Base-by-base conservation (phyloP, 2,888 invertebrate genomes). In the Isoperla grammatica region DNA sequence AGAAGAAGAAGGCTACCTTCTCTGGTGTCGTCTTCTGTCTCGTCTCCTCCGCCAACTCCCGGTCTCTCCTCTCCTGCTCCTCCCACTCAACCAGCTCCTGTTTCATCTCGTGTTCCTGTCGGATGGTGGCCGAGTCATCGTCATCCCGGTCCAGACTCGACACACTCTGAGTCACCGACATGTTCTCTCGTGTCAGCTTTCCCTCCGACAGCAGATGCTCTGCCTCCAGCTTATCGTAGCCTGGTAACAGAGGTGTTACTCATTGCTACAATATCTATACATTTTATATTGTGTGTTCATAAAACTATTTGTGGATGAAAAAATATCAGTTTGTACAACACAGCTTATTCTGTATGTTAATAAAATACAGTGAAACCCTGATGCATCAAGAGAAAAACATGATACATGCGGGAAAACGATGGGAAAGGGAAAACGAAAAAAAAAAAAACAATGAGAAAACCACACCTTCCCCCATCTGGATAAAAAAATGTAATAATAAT, bases 141-240 rank as follows among this genome's bases (percentile, higher is more conserved):
- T 94, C 93, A 65, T 93, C 93, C 67, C 88, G 81, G 75, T 95
- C 95, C 71, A 95, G 83, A 76, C 88, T 94, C 69, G 87, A 92
- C 65, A 87, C 86, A 75, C 92, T 92, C 74, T 92, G 91, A 8
- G 83, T 82, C 67, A 84, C 72, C 63, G 84, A 80, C 65, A 75
- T 79, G 1, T 78, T 78, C 53, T 81, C 81, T 61, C 78, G 76
- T 1, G 71, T 71, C 37, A 77, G 69, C 65, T 72, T 71, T 5
- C 78, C 79, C 65, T 78, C 77, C 1, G 74, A 73, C 57, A 76
- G 68, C 2, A 77, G 66, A 63, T 71, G 68, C 43, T 76, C 75
- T 6, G 75, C 75, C 70, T 75, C 74, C 11, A 67, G 67, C 37
- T 72, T 72, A 62, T 75, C 75, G 63, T 75, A 74, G 66, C 71